Base-by-base conservation (phyloP, 2,113 vertebrate species). In the Columba livia region DNA sequence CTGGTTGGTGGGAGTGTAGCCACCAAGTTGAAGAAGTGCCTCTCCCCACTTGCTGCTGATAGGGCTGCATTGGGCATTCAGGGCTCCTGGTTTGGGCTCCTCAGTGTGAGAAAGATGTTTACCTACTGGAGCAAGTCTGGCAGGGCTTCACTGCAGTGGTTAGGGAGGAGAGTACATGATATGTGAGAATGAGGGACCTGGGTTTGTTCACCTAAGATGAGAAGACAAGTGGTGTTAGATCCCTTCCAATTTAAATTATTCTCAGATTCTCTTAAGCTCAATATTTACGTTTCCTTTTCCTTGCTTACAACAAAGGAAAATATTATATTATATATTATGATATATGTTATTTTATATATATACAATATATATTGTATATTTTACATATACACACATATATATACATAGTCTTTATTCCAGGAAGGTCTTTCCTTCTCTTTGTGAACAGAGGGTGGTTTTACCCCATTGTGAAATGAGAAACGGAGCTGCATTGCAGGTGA, bases 111-210 rank as follows among this genome's bases (percentile, higher is more conserved):
- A 47, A 1, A 60, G 50, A 24, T 40, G 21, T 31, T 61, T 51
- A 48, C 29, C 12, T 85, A 5, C 34, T 53, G 40, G 29, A 53
- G 53, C 0, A 0, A 71, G 51, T 38, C 51, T 12, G 11, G 26
- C 0, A 0, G 26, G 13, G 3, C 20, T 14, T 82, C 47, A 61
- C 36, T 17, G 2, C 2, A 2, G 3, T 40, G 15, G 15, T 64
- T 57, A 65, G 21, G 7, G 24, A 9, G 5, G 8, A 64, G 40
- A 77, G 16, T 11, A n/a, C 4, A 0, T 66, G 11, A 19, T 38
- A 7, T 8, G 19, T 25, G 20, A 67, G n/a, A 15, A 79, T 64
- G 24, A 58, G 18, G 18, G 21, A 80, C 7, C 4, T 17, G 29
- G 9, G 17, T 60, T 65, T 89, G 42, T 60, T 87, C 44, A 47